Evolutionary conservation across 2,888 invertebrate species (phyloP).

Genomic region (Teleogryllus oceanicus): DNA sequence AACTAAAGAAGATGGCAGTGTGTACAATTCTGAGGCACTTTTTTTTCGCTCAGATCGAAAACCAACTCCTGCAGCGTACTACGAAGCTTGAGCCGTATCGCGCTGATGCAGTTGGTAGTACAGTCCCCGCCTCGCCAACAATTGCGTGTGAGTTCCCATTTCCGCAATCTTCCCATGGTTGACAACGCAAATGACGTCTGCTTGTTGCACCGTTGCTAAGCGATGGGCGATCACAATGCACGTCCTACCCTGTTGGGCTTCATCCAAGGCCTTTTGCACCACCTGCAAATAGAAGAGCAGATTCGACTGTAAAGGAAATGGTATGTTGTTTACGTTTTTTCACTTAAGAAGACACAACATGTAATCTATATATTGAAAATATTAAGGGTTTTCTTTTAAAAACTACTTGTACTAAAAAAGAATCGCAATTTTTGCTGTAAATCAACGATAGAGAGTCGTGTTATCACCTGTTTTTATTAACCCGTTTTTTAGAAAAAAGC

Average conservation of each 20-base stretch:
- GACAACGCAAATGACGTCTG: conserved; percentile 22
- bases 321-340: no score
- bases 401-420: no score
- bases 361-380: neutral
- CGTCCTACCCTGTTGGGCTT: conserved; percentile 19
- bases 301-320: neutral
- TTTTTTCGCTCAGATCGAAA: no score
- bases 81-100: neutral
- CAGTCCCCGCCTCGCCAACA: neutral
- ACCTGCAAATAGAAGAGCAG: neutral
- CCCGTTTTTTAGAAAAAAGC: no score
- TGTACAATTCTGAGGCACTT: no score
- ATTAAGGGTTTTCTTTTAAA: no score
- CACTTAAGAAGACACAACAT: neutral
- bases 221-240: conserved; percentile 26
- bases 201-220: conserved; percentile 21
- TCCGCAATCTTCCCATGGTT: conserved; percentile 18
- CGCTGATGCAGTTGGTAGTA: conserved; percentile 24
- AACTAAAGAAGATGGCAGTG: no score
- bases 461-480: no score
- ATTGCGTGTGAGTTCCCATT: conserved; percentile 21
- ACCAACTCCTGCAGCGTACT: no score
- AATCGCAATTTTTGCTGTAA: no score
- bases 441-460: neutral
- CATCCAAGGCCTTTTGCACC: conserved; percentile 24